Evolutionary conservation across 2,797 vertebrate genomes (phyloP).

Genomic region (Sebastes steindachneri): DNA sequence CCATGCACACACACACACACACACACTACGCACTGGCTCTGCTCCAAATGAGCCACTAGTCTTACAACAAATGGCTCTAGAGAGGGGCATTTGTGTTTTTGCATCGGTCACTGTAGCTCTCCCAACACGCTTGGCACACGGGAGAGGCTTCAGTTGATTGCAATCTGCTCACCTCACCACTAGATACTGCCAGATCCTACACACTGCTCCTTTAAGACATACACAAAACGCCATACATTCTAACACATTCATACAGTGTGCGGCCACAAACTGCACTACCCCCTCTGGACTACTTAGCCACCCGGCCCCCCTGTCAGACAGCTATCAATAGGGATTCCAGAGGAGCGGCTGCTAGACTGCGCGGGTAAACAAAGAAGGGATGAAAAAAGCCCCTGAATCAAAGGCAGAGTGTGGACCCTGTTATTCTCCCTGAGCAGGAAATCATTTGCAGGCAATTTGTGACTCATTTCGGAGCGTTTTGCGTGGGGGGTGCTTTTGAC

Average conservation of each 20-base stretch:
- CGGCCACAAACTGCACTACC: slow-evolving; percentile 37
- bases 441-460: slow-evolving; percentile 82
- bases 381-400: slow-evolving; percentile 74
- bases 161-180: no score
- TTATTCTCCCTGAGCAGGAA: slow-evolving; percentile 78
- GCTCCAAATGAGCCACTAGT: no score
- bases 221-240: background rate
- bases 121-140: no score
- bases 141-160: no score
- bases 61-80: no score
- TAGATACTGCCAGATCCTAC: no score
- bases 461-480: slow-evolving; percentile 76
- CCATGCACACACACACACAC: no score
- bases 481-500: slow-evolving; percentile 53
- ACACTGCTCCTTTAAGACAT: background rate
- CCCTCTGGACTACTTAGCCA: slow-evolving; percentile 66
- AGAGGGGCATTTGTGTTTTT: no score
- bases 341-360: slow-evolving; percentile 77
- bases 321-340: slow-evolving; percentile 88
- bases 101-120: fast-evolving
- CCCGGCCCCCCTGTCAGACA: slow-evolving; percentile 75
- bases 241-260: background rate
- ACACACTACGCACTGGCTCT: no score
- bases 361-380: slow-evolving; percentile 80
- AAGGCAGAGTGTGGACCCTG: slow-evolving; percentile 75